A percentile compares a stretch with the other conserved stretches of the same genome.
Evolutionary conservation across 1,140 invertebrate genomes (phyloP).

Genomic region (Brachionus manjavacas): DNA sequence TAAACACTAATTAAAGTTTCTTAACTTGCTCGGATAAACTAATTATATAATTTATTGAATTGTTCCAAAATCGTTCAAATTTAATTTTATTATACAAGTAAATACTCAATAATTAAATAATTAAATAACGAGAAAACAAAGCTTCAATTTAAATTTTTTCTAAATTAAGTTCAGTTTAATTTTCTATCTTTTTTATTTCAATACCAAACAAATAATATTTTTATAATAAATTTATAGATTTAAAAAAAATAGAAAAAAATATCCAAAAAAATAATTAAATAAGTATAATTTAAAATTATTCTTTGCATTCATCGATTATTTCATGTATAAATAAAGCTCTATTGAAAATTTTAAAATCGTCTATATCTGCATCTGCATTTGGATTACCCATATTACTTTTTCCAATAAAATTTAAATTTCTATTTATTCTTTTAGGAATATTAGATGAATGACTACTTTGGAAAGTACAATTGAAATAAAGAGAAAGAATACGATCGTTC

Average conservation of each 20-base stretch:
- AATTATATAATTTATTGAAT: no score
- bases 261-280: not conserved
- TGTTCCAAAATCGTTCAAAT: no score
- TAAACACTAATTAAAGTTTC: no score
- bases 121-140: no score
- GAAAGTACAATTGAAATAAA: constrained; percentile 6
- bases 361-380: not conserved
- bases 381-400: constrained; percentile 1
- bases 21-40: no score
- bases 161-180: no score
- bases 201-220: no score
- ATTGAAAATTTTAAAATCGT: constrained; percentile 22
- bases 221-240: no score
- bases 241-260: not conserved
- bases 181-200: no score
- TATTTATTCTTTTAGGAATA: not conserved
- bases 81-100: no score
- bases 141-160: no score
- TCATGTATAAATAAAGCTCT: not conserved
- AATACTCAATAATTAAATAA: no score
- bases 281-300: not conserved
- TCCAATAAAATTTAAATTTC: not conserved
- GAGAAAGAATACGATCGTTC: not conserved
- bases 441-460: not conserved
- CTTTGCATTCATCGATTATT: not conserved